These are phyloP conservation scores for Heterodera carotae DNA, from an alignment of 1,140 invertebrate species.

Conservation along the genomic window DNA sequence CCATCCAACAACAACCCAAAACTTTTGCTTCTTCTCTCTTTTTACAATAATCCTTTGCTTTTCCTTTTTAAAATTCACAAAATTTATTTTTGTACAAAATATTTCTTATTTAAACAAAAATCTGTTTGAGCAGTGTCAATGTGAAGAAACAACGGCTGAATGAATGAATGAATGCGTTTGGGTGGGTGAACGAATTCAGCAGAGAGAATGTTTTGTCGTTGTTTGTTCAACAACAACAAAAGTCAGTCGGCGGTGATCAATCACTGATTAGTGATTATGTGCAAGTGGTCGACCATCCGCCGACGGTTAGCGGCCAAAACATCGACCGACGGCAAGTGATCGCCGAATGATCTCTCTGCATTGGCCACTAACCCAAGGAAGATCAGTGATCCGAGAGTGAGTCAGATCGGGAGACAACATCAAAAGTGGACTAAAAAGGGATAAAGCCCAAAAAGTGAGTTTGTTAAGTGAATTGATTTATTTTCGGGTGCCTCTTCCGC, in stretches of 20 bases:
- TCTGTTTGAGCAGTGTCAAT: slow-evolving; percentile 1
- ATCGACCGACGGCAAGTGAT: too few species aligned
- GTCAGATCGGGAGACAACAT: background rate
- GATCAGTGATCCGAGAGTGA: too few species aligned
- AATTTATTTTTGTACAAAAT: too few species aligned
- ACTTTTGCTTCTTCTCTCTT: slow-evolving; percentile 1
- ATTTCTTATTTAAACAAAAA: slow-evolving; percentile 1
- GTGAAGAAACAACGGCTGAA: background rate
- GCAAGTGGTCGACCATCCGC: too few species aligned
- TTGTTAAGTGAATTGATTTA: background rate
- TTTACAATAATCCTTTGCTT: background rate
- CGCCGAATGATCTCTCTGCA: background rate
- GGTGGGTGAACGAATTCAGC: background rate
- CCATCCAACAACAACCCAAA: slow-evolving; percentile 9
- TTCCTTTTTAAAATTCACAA: too few species aligned
- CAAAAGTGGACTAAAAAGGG: too few species aligned
- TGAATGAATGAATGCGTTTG: background rate
- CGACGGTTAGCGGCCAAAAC: too few species aligned
- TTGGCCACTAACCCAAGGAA: background rate
- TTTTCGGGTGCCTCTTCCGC: background rate
- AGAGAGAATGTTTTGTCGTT: too few species aligned
- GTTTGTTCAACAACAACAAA: too few species aligned
- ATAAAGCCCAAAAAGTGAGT: too few species aligned
- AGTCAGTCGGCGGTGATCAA: too few species aligned
- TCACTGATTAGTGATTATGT: too few species aligned